Conservation (phyloP, 2,113 vertebrate genomes). For the Nipponia nippon region DNA sequence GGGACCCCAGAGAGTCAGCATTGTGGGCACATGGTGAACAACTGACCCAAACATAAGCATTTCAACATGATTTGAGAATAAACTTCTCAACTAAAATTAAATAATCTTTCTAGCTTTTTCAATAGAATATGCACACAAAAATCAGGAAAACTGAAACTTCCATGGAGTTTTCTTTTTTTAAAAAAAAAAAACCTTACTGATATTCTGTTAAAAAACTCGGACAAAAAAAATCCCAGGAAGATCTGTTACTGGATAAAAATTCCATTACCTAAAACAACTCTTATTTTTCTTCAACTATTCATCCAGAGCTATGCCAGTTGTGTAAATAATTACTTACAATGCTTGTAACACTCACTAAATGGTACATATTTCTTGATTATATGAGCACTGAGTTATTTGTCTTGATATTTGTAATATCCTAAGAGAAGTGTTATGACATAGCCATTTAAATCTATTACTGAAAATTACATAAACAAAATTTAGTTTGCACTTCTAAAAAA, state of each 20-base stretch:
- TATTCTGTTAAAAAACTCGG: not conserved
- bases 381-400: not conserved
- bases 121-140: not conserved
- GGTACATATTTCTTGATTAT: not conserved
- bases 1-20: not conserved
- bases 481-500: not conserved
- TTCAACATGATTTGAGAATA: not conserved
- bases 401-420: not conserved
- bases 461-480: not conserved
- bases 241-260: not conserved
- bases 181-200: not conserved
- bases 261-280: not conserved
- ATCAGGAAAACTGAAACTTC: not conserved
- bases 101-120: not conserved
- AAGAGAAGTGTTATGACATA: not conserved
- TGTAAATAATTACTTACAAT: conserved; percentile 37
- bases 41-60: not conserved
- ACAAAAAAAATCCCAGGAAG: not conserved
- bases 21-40: not conserved
- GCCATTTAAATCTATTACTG: not conserved
- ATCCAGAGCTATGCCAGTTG: conserved; percentile 48
- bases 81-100: not conserved
- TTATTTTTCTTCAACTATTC: not conserved
- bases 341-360: not conserved
- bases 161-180: not conserved